Evolutionary conservation across 2,888 invertebrate genomes (phyloP), one percentile per base, ranked within the genome.

Genomic region (Phlogophora meticulosa): DNA sequence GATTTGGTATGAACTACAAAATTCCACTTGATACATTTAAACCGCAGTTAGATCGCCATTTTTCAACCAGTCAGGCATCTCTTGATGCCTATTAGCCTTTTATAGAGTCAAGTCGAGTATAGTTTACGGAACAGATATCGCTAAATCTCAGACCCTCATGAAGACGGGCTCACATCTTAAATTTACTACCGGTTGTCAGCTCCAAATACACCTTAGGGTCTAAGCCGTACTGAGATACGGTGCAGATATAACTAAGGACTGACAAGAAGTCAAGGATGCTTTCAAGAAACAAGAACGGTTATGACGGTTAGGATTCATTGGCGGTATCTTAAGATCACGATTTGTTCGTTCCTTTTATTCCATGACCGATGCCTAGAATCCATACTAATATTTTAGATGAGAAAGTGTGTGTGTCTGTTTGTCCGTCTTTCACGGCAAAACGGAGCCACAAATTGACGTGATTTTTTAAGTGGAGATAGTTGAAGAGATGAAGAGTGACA

Each of bases 111-210:
- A n/a, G n/a, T n/a, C n/a, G n/a, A 22, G 20, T 20, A 28, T 28
- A 28, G 9, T 28, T 7, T 60, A 36, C 11, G 9, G 17, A 45
- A 32, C 34, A 24, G n/a, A 52, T 52, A 24, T 34, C 24, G 13
- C 24, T 40, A 15, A 53, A 64, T 24, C 13, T 15, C 20, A 22
- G 17, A 17, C 15, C 40, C 11, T 1, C 17, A 36, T 42, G 40
- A 15, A 68, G 7, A 40, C 34, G 7, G 34, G 20, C 10, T n/a
- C 20, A 48, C 13, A 24, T 67, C 67, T 40, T 28, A 42, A 42
- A 36, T 48, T 32, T n/a, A 36, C 0, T 57, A 34, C 40, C 13
- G 40, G 24, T 1, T 58, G 40, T 59, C 59, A 49, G 36, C 22
- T 32, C 5, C 36, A 38, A 42, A 49, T 17, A 67, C 24, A 32